These are phyloP conservation scores for Hetaerina americana DNA, from an alignment of 1,140 invertebrate species.

Conservation along the genomic window DNA sequence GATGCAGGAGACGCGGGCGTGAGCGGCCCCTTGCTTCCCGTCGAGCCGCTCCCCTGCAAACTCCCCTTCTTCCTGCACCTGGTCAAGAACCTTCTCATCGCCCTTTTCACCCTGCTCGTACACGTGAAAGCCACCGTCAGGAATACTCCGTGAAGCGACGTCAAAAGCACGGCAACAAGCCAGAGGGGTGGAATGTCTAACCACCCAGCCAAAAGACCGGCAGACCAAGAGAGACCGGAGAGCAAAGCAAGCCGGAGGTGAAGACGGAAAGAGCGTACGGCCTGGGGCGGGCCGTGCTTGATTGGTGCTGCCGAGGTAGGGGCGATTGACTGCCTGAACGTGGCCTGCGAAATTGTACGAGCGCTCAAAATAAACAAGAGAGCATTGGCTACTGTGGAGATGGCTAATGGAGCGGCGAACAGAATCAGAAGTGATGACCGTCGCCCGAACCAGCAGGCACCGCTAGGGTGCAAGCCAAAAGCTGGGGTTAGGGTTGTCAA, in stretches of 20 bases:
- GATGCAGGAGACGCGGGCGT: background rate
- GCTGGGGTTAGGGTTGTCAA: conserved; percentile 27
- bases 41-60: background rate
- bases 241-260: conserved; percentile 40
- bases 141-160: conserved; percentile 43
- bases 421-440: conserved; percentile 36
- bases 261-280: conserved; percentile 27
- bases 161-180: conserved; percentile 34
- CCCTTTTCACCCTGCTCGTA: conserved; percentile 27
- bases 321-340: background rate
- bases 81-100: background rate
- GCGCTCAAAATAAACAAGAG: conserved; percentile 36
- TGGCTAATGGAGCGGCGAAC: conserved; percentile 36
- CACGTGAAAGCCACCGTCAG: conserved; percentile 44
- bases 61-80: background rate
- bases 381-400: conserved; percentile 35
- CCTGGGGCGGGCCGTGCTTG: conserved; percentile 12
- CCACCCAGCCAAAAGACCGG: conserved; percentile 34
- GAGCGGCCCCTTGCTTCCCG: background rate
- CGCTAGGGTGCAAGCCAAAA: conserved; percentile 26
- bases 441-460: conserved; percentile 40
- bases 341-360: conserved; percentile 31
- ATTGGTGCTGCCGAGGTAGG: conserved; percentile 2
- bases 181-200: conserved; percentile 30
- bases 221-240: conserved; percentile 40